phyloP scores from a whole-genome alignment of 2,888 invertebrate genomes.

The Anoncus sp. region DNA sequence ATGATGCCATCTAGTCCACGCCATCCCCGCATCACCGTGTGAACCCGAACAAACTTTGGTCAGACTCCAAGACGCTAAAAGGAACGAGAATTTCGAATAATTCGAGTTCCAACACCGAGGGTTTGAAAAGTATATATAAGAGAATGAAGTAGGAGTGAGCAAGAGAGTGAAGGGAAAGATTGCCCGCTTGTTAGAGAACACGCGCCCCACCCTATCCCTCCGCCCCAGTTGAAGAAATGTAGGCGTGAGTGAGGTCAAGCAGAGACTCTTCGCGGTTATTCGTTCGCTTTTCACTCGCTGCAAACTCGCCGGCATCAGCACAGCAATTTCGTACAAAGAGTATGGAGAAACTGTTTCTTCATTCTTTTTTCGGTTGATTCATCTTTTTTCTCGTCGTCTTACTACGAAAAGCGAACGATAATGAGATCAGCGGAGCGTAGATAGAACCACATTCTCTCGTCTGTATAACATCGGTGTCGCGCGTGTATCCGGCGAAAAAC shows the following conservation, averaged over 20 bases:
- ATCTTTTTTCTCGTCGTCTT: constrained; percentile 22
- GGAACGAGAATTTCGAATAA: constrained; percentile 78
- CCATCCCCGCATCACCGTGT: constrained; percentile 45
- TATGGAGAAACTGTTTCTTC: constrained; percentile 48
- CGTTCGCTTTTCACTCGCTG: constrained; percentile 39
- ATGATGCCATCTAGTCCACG: constrained; percentile 33
- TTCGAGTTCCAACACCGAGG: constrained; percentile 60
- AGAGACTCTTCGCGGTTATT: constrained; percentile 37
- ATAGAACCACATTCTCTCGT: constrained; percentile 21
- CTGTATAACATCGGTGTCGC: constrained; percentile 17
- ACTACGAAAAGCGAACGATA: constrained; percentile 28
- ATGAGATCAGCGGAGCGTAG: constrained; percentile 16
- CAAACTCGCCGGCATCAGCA: constrained; percentile 35
- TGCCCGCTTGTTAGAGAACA: constrained; percentile 57
- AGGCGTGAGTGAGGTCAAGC: constrained; percentile 64
- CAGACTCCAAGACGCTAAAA: constrained; percentile 79
- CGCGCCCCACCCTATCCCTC: too few relatives aligned
- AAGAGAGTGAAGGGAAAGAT: constrained; percentile 33
- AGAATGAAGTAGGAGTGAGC: constrained; percentile 13
- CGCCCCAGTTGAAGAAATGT: constrained; percentile 73
- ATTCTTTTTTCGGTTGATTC: constrained; percentile 33
- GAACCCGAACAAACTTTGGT: constrained; percentile 77
- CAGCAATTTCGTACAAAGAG: constrained; percentile 50
- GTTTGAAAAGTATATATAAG: constrained; percentile 37
- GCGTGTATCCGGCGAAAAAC: constrained; percentile 23